Conservation (phyloP, 2,797 vertebrate species). For the Dromococcyx pavoninus region DNA sequence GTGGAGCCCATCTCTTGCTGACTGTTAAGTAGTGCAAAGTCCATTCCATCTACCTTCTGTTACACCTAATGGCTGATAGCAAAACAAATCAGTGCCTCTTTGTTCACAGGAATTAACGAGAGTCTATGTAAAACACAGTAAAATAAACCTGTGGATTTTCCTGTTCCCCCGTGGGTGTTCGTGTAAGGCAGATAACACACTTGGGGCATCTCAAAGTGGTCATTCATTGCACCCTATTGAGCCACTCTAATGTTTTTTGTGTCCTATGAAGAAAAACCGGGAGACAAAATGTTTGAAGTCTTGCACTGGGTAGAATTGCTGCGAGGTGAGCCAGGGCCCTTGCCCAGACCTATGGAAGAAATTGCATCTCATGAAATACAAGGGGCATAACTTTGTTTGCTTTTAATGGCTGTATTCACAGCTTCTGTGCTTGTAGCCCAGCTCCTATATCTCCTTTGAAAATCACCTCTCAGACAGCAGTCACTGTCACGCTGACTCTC, state of each 20-base stretch:
- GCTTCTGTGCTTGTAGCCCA: not conserved
- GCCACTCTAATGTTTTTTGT: not conserved
- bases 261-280: not conserved
- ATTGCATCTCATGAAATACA: not conserved
- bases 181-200: not conserved
- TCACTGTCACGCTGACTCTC: constrained; percentile 28
- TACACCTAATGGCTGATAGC: not conserved
- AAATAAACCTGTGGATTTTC: not conserved
- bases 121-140: not conserved
- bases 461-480: constrained; percentile 52
- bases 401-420: constrained; percentile 2
- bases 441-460: not conserved
- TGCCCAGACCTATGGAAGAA: not conserved
- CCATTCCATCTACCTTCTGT: not conserved
- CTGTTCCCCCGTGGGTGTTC: not conserved
- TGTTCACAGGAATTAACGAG: not conserved
- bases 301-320: not conserved
- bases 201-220: not conserved
- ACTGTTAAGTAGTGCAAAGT: not conserved
- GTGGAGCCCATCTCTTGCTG: not conserved
- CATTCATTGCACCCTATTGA: not conserved
- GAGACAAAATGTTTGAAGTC: not conserved
- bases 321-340: not conserved
- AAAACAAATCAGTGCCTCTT: not conserved
- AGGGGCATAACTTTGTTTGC: not conserved